Evolutionary conservation across 2,888 invertebrate genomes (phyloP).

Genomic region (Charanyca ferruginea): DNA sequence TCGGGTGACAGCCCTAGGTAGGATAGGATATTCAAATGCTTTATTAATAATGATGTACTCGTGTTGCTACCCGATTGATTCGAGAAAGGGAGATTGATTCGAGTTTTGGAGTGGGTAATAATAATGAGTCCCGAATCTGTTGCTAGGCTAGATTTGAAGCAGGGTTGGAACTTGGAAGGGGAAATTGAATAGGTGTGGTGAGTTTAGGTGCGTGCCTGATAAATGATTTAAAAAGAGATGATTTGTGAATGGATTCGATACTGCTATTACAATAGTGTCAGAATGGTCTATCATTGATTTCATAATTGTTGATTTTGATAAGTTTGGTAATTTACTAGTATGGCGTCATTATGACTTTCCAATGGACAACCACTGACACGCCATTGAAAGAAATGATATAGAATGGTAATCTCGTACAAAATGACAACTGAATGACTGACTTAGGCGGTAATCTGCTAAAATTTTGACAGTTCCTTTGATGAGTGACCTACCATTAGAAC

Average conservation of each 20-base stretch:
- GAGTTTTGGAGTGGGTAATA: slow-evolving; percentile 41
- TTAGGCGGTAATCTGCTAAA: too few relatives aligned
- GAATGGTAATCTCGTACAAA: too few relatives aligned
- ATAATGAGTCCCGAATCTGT: slow-evolving; percentile 25
- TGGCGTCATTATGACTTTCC: too few relatives aligned
- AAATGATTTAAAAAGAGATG: background rate
- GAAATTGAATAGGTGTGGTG: background rate
- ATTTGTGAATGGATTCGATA: slow-evolving; percentile 1
- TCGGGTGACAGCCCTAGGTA: slow-evolving; percentile 54
- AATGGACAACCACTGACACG: too few relatives aligned
- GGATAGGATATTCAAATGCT: slow-evolving; percentile 44
- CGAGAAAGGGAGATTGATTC: slow-evolving; percentile 52
- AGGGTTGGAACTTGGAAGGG: background rate
- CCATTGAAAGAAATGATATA: too few relatives aligned
- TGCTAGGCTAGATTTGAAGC: slow-evolving; percentile 33
- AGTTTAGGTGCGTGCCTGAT: slow-evolving; percentile 9
- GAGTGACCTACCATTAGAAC: too few relatives aligned
- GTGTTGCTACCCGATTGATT: slow-evolving; percentile 60
- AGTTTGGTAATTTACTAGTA: too few relatives aligned
- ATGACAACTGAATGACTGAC: too few relatives aligned
- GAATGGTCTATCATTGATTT: too few relatives aligned
- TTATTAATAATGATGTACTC: slow-evolving; percentile 57
- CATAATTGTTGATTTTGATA: too few relatives aligned
- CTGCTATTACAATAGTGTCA: too few relatives aligned
- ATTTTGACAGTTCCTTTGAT: too few relatives aligned